Base-by-base conservation (phyloP, 2,888 invertebrate species). In the Clostera curtula region DNA sequence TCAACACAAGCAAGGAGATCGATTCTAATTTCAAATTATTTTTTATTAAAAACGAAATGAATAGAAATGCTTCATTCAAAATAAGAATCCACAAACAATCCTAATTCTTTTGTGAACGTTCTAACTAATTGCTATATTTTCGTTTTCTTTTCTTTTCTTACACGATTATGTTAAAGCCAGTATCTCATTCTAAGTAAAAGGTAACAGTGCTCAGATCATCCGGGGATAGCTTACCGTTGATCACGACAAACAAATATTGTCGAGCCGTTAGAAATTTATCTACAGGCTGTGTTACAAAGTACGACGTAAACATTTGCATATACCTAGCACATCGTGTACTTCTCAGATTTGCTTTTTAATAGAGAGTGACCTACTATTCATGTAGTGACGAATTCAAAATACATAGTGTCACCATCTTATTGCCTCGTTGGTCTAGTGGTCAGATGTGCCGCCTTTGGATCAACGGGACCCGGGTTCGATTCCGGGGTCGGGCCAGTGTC, bases 201-300 rank as follows among this genome's bases (percentile, higher is more conserved):
- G 16, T 36, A 25, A 31, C 36, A 41, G 25, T 49, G 48, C 38
- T 19, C 27, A 28, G 40, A 42, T 44, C 42, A 52, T 41, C 43
- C 31, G 31, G 16, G 29, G 30, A 30, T 29, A 39, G 38, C 21
- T 34, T 43, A 49, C 39, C 44, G 61, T 42, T 56, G 44, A 66
- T 67, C 76, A 74, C 76, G 73, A 69, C 56, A 29, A 29, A 34
- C 67, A 67, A 75, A 74, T 57, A 72, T 10, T 24, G 27, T 7
- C n/a, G 10, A 22, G 31, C 50, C 38, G 51, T 51, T 64, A 65
- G 52, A 17, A 20, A 5, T 34, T 31, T 31, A 18, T 37, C 17
- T 48, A 68, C 53, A 69, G 62, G 52, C 0, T 58, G 72, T 9
- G 42, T 10, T 12, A n/a, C 16, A 18, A 22, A 27, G n/a, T 20